Evolutionary conservation across 2,113 vertebrate species (phyloP).

Genomic region (Solea senegalensis): DNA sequence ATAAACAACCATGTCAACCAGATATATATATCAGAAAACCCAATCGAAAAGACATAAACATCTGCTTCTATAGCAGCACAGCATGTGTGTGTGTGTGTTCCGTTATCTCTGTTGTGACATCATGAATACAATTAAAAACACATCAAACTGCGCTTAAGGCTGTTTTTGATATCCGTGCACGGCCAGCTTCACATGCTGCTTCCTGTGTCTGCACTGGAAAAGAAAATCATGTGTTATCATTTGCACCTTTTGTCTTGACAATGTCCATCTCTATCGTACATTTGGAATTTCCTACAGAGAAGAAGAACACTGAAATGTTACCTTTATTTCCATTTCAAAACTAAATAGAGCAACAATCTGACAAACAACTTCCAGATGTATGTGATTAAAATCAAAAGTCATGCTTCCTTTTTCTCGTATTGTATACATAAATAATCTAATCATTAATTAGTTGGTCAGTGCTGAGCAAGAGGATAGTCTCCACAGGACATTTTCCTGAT

Average conservation of each 20-base stretch:
- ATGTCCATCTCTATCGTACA: neutral
- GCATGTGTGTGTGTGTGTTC: neutral
- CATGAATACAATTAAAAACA: conserved; percentile 49
- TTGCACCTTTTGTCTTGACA: neutral
- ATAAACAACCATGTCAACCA: neutral
- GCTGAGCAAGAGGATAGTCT: conserved; percentile 45
- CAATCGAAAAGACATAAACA: conserved; percentile 42
- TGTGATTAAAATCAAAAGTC: too few relatives aligned
- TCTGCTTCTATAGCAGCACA: conserved; percentile 5
- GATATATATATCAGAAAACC: conserved; percentile 32
- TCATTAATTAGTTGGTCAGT: conserved; percentile 1
- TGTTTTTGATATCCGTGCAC: conserved; percentile 7
- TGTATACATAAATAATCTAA: conserved; percentile 17
- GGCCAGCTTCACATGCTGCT: conserved; percentile 1
- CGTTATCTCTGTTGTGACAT: conserved; percentile 33
- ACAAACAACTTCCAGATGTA: too few relatives aligned
- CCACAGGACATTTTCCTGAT: conserved; percentile 53
- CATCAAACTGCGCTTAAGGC: conserved; percentile 17
- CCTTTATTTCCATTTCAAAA: neutral
- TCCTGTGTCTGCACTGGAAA: neutral
- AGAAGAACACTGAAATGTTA: neutral
- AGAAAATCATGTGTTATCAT: neutral
- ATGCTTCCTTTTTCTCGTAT: neutral
- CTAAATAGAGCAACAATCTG: neutral
- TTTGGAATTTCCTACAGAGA: neutral